These are phyloP conservation scores for Idaea biselata DNA, from an alignment of 2,888 invertebrate genomes.

Conservation along the genomic window DNA sequence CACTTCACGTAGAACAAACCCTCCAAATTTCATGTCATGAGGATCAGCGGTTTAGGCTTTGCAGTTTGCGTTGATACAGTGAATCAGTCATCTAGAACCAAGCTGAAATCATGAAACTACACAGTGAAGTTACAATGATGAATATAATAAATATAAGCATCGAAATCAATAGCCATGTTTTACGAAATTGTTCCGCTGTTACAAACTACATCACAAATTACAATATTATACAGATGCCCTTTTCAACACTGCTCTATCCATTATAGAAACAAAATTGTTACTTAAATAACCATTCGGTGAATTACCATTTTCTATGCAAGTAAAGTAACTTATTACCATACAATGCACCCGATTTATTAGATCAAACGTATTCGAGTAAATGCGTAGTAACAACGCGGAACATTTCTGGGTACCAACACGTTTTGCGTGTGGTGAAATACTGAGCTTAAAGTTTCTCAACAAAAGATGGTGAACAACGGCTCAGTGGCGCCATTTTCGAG, in stretches of 20 bases:
- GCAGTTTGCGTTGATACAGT: too few relatives aligned
- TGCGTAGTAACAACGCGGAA: slow-evolving; percentile 16
- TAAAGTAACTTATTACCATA: slow-evolving; percentile 29
- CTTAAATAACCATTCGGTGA: slow-evolving; percentile 14
- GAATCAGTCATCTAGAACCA: too few relatives aligned
- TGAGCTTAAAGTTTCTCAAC: not conserved
- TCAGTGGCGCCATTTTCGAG: not conserved
- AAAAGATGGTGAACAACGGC: not conserved
- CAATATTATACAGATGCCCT: not conserved
- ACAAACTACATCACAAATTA: slow-evolving; percentile 1
- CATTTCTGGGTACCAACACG: slow-evolving; percentile 18
- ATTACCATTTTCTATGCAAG: slow-evolving; percentile 24
- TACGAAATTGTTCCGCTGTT: not conserved
- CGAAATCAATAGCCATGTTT: not conserved
- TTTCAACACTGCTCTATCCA: not conserved
- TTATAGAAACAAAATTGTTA: slow-evolving; percentile 11
- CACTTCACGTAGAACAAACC: too few relatives aligned
- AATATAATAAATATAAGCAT: not conserved
- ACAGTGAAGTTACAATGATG: not conserved
- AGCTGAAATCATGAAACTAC: too few relatives aligned
- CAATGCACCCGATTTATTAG: slow-evolving; percentile 31
- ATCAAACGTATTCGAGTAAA: slow-evolving; percentile 18
- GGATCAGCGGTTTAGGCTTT: too few relatives aligned
- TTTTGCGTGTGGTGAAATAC: not conserved
- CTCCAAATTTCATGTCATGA: too few relatives aligned